phyloP scores from a whole-genome alignment of 2,888 invertebrate species.

The Neoaliturus tenellus region DNA sequence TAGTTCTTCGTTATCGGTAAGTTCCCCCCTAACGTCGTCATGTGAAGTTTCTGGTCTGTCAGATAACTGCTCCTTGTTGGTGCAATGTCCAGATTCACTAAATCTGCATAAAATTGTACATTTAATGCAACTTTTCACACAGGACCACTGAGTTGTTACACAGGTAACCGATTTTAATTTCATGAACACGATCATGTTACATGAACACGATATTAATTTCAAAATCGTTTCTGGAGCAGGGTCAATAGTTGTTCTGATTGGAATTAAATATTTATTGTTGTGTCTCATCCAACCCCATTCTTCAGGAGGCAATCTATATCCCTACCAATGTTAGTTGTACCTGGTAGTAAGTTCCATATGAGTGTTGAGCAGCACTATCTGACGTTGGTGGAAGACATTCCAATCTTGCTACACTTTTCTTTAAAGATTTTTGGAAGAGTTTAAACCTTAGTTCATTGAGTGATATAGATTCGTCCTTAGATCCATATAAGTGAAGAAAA shows the following conservation, averaged over 20 bases:
- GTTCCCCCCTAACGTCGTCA: too few relatives aligned
- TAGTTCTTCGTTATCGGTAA: too few relatives aligned
- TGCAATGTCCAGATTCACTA: not conserved
- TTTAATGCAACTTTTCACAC: not conserved
- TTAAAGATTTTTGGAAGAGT: not conserved
- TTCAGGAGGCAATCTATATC: not conserved
- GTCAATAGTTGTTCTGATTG: conserved; percentile 2
- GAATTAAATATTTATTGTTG: not conserved
- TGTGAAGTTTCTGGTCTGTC: too few relatives aligned
- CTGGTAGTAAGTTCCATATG: not conserved
- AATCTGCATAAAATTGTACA: not conserved
- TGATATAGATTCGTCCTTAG: not conserved
- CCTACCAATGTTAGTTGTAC: not conserved
- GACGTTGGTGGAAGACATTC: not conserved
- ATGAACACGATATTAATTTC: not conserved
- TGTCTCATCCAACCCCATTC: not conserved
- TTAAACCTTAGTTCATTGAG: not conserved
- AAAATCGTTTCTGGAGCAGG: not conserved
- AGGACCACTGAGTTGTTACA: not conserved
- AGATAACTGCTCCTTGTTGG: too few relatives aligned
- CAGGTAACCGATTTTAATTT: too few relatives aligned
- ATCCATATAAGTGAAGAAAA: not conserved
- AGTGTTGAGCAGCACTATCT: conserved; percentile 6
- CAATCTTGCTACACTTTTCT: not conserved
- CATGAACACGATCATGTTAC: too few relatives aligned